Percentiles rank a stretch among this genome's conserved stretches.
Conservation (phyloP, 2,113 vertebrate species). For the Alectura lathami region DNA sequence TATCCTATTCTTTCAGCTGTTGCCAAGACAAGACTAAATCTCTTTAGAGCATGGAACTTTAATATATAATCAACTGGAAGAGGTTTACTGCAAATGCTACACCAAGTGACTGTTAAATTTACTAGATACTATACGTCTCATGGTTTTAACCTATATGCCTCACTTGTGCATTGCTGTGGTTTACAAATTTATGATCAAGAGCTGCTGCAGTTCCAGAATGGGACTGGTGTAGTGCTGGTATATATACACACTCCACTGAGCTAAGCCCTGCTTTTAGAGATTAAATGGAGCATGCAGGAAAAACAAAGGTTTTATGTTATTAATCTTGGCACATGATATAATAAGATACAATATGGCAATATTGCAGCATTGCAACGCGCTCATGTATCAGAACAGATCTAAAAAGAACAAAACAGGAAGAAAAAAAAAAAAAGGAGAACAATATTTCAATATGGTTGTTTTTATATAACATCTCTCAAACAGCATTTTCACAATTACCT, state of each 20-base stretch:
- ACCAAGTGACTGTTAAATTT: constrained; percentile 37
- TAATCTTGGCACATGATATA: constrained; percentile 31
- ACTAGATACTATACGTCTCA: constrained; percentile 4
- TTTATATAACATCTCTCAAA: neutral
- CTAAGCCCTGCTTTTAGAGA: constrained; percentile 10
- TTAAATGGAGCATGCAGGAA: constrained; percentile 53
- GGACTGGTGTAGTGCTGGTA: neutral
- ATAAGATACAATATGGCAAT: constrained; percentile 20
- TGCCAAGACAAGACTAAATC: constrained; percentile 21
- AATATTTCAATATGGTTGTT: neutral
- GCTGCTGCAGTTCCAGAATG: neutral
- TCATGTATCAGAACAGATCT: neutral
- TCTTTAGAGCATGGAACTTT: neutral
- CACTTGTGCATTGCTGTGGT: neutral
- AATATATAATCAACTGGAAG: constrained; percentile 14
- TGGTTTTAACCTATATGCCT: neutral
- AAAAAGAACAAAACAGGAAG: neutral
- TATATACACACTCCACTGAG: constrained; percentile 2
- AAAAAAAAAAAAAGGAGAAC: neutral
- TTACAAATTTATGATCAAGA: constrained; percentile 40
- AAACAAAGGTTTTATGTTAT: constrained; percentile 52
- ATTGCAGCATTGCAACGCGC: neutral
- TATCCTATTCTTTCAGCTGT: neutral
- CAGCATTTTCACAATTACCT: neutral
- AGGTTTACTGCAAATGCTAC: constrained; percentile 23